These are phyloP conservation scores for Ganaspis sp. DNA, from an alignment of 1,140 invertebrate species.

Conservation along the genomic window DNA sequence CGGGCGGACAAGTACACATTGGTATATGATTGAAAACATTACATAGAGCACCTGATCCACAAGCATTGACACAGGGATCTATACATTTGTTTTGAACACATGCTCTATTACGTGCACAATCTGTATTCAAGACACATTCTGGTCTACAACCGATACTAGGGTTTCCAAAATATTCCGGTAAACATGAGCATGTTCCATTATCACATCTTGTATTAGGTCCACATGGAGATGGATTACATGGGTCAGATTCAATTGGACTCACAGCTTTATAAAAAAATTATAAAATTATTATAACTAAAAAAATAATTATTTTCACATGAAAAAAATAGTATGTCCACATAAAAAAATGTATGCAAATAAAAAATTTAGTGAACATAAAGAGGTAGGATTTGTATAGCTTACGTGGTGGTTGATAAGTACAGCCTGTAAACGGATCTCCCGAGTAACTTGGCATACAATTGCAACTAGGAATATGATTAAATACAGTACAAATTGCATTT, in stretches of 20 bases:
- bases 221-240: constrained; percentile 78
- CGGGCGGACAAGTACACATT: constrained; percentile 80
- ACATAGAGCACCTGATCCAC: constrained; percentile 82
- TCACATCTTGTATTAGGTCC: constrained; percentile 78
- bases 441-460: constrained; percentile 76
- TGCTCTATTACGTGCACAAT: constrained; percentile 80
- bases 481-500: constrained; percentile 78
- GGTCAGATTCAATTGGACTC: constrained; percentile 54
- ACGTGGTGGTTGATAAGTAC: constrained; percentile 69
- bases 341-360: background rate
- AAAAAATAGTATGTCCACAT: too few species aligned
- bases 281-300: background rate
- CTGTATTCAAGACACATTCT: constrained; percentile 82
- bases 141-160: constrained; percentile 79
- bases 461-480: constrained; percentile 79
- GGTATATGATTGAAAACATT: constrained; percentile 83
- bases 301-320: too few species aligned
- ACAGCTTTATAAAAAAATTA: constrained; percentile 22
- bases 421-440: constrained; percentile 64
- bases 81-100: constrained; percentile 82
- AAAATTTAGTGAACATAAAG: constrained; percentile 30
- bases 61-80: constrained; percentile 83
- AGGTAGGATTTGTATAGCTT: constrained; percentile 38
- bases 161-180: constrained; percentile 73
- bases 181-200: constrained; percentile 74